These are phyloP conservation scores for Cryptocephalus moraei DNA, from an alignment of 2,888 invertebrate species.

Conservation along the genomic window DNA sequence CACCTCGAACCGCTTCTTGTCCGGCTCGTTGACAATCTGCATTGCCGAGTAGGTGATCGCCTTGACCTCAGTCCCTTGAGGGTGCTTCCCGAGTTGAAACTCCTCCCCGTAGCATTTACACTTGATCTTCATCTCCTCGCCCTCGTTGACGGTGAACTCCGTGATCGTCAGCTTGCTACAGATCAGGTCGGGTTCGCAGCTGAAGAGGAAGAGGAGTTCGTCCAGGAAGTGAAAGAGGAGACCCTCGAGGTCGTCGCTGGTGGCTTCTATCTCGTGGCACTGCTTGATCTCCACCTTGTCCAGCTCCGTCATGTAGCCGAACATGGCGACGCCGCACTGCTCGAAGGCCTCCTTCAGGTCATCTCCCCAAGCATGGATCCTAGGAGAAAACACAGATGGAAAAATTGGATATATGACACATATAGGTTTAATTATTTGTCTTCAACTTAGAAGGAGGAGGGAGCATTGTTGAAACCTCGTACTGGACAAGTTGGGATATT, in stretches of 20 bases:
- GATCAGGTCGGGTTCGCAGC: slow-evolving; percentile 82
- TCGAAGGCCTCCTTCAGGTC: slow-evolving; percentile 84
- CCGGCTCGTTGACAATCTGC: slow-evolving; percentile 74
- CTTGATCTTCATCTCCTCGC: slow-evolving; percentile 69
- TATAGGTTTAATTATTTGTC: neutral
- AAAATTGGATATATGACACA: too few species aligned
- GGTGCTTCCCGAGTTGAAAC: slow-evolving; percentile 86
- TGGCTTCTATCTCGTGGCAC: slow-evolving; percentile 73
- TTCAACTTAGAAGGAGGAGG: neutral
- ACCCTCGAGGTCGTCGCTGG: slow-evolving; percentile 79
- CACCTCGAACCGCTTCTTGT: slow-evolving; percentile 67
- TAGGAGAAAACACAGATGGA: slow-evolving; percentile 29
- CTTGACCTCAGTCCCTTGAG: slow-evolving; percentile 96
- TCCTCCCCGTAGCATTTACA: slow-evolving; percentile 86
- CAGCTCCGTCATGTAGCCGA: slow-evolving; percentile 93
- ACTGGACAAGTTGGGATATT: too few species aligned
- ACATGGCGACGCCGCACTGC: slow-evolving; percentile 93
- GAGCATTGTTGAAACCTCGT: too few species aligned
- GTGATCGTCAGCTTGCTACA: slow-evolving; percentile 79
- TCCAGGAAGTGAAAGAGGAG: slow-evolving; percentile 89
- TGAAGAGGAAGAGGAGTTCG: slow-evolving; percentile 86
- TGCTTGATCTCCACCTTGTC: slow-evolving; percentile 71
- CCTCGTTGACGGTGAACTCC: slow-evolving; percentile 62
- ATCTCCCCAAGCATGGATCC: slow-evolving; percentile 88
- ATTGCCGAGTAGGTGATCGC: slow-evolving; percentile 99